A percentile compares a stretch with the other conserved stretches of the same genome.
Conservation (phyloP, 2,888 invertebrate genomes). For the Drosophila cracens region DNA sequence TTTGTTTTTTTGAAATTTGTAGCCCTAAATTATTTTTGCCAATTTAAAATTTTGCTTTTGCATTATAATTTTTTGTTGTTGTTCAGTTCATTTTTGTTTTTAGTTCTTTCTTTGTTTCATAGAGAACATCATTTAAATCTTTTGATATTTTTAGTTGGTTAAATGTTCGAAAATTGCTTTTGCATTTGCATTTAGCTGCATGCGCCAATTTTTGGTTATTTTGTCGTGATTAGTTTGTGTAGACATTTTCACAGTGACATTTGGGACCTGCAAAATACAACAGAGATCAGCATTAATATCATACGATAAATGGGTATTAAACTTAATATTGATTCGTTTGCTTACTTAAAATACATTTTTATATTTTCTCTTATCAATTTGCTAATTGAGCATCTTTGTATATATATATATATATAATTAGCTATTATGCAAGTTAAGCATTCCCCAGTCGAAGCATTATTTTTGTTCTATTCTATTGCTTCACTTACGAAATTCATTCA, state of each 20-base stretch:
- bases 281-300: constrained; percentile 1
- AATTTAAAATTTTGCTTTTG: constrained; percentile 63
- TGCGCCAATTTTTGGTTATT: constrained; percentile 47
- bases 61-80: constrained; percentile 21
- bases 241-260: constrained; percentile 76
- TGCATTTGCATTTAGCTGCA: constrained; percentile 59
- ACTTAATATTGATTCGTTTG: background rate
- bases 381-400: background rate
- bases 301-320: background rate
- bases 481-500: constrained; percentile 37
- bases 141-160: constrained; percentile 46
- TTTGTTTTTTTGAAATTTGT: constrained; percentile 43
- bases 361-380: background rate
- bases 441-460: background rate
- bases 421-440: background rate
- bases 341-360: background rate
- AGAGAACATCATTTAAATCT: constrained; percentile 30
- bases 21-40: constrained; percentile 68
- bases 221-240: constrained; percentile 56
- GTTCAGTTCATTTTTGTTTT: constrained; percentile 60
- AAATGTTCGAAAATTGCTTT: constrained; percentile 64
- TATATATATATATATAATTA: background rate
- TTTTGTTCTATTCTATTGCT: background rate
- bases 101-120: constrained; percentile 12
- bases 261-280: constrained; percentile 54